Evolutionary conservation across 2,888 invertebrate species (phyloP), one percentile per base, ranked within the genome.

Genomic region (Alitta virens): DNA sequence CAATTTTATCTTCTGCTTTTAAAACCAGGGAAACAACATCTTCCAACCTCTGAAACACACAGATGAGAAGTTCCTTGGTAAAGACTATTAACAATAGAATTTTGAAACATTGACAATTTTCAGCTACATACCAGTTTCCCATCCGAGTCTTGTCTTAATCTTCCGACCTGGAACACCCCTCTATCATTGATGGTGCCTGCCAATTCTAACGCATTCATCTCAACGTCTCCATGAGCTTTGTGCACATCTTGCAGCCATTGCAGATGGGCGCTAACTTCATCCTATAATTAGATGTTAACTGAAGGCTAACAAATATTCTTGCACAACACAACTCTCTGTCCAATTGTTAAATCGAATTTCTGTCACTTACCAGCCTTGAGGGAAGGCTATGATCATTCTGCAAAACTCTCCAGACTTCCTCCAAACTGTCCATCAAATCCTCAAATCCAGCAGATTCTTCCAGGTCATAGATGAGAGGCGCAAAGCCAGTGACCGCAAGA

Each of bases 391-490:
- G 58, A 63, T 79, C 74, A 25, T 70, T 63, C 1, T 68, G 66
- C 27, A 77, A 58, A 27, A 74, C 71, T 26, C 67, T 71, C 73
- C 76, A 78, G 0, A 79, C 74, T 23, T 66, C 24, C 40, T 66
- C 26, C 59, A 78, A 79, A 14, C 66, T 69, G 1, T 64, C 63
- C 24, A 77, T 57, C 54, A 80, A 70, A n/a, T 66, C 64, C 2
- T 56, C 42, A 51, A 71, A 75, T 16, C 66, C 72, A 46, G 64
- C 65, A 2, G 65, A 46, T 26, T 61, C 27, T 14, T 70, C 57
- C 16, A 76, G 64, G 53, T 77, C 74, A 67, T 77, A 79, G 43
- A 79, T 78, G 25, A 79, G 71, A 12, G 78, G 75, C 23, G 78
- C 72, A 64, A 73, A 79, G 26, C 76, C 78, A 3, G 72, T 75